Percentiles rank a stretch among this genome's conserved stretches.
These are phyloP conservation scores for Myiothlypis coronata DNA, from an alignment of 2,797 vertebrate genomes.

Conservation along the genomic window DNA sequence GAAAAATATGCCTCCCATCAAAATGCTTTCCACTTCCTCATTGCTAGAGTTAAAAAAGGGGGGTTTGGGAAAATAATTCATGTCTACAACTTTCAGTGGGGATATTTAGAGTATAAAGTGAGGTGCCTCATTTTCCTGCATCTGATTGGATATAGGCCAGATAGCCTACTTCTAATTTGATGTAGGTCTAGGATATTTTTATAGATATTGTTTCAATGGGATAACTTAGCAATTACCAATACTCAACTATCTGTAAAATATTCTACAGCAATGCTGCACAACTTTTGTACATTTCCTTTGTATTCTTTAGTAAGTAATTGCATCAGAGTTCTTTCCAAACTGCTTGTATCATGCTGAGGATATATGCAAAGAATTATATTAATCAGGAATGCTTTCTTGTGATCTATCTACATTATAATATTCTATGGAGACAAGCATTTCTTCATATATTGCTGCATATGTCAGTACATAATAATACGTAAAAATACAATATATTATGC, in stretches of 20 bases:
- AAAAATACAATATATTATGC: neutral
- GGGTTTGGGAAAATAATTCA: neutral
- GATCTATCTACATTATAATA: neutral
- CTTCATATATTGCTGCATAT: neutral
- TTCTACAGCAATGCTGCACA: neutral
- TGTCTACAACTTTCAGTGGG: neutral
- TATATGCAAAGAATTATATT: neutral
- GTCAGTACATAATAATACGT: neutral
- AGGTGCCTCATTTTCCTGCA: neutral
- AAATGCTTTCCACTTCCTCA: neutral
- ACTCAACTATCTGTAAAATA: neutral
- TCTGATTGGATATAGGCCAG: neutral
- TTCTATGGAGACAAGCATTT: neutral
- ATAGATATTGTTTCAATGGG: neutral
- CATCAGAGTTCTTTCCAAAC: neutral
- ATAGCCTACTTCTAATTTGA: neutral
- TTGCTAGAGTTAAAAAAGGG: no score
- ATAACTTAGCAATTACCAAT: neutral
- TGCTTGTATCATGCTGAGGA: neutral
- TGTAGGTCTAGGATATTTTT: neutral
- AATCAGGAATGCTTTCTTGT: neutral
- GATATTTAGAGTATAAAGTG: neutral
- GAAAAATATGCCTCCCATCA: neutral
- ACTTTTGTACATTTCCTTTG: neutral
- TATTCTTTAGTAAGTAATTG: neutral